Percentiles rank a stretch among this genome's conserved stretches.
Conservation (phyloP, 2,113 vertebrate species). For the Perognathus longimembris region DNA sequence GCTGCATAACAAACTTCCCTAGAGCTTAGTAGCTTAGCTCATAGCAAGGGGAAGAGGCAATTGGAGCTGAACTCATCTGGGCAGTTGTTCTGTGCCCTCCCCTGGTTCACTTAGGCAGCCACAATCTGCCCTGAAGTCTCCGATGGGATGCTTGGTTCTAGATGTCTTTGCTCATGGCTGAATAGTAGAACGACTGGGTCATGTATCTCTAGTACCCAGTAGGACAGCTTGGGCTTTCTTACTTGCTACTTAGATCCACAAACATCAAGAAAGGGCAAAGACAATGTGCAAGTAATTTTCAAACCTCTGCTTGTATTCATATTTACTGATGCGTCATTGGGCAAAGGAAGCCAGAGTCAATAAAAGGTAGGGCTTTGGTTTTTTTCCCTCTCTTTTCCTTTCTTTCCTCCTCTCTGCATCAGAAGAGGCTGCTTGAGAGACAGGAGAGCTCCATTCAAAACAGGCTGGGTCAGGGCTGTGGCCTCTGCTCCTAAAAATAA, state of each 20-base stretch:
- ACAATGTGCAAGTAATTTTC: background rate
- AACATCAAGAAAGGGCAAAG: background rate
- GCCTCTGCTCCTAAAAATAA: conserved; percentile 75
- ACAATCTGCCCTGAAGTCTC: background rate
- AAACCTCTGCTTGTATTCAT: background rate
- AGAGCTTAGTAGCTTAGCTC: background rate
- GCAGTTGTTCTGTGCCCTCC: background rate
- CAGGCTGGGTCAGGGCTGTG: conserved; percentile 16
- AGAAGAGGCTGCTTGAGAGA: conserved; percentile 6
- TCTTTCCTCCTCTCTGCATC: background rate
- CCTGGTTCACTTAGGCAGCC: fast-evolving
- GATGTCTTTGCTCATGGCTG: background rate
- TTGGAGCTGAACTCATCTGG: background rate
- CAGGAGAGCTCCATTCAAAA: background rate
- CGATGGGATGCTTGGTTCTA: background rate
- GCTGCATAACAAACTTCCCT: conserved; percentile 26
- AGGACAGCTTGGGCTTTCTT: background rate
- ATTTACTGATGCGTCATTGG: background rate
- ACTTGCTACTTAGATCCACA: background rate
- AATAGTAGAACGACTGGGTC: background rate
- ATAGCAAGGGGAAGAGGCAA: background rate
- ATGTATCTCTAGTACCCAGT: background rate
- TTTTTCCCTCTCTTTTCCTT: too few relatives aligned
- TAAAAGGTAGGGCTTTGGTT: background rate
- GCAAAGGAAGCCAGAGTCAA: background rate